Evolutionary conservation across 2,113 vertebrate genomes (phyloP).

Genomic region (Turdus rufiventris): DNA sequence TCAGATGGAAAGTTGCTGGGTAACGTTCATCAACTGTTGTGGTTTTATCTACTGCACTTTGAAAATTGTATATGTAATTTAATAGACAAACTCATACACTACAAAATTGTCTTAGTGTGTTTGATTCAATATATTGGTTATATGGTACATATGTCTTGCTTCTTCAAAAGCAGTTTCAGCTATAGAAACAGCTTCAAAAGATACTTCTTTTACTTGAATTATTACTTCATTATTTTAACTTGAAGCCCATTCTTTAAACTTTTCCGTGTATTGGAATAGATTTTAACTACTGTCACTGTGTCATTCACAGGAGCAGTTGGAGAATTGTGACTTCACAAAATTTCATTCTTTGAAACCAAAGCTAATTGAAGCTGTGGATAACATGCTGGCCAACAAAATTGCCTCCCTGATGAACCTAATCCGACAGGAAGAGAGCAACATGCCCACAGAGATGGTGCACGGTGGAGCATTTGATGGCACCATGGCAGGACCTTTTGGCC

Average conservation of each 20-base stretch:
- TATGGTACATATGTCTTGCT: background rate
- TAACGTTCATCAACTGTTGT: background rate
- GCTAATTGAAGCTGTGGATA: constrained; percentile 92
- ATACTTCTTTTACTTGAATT: background rate
- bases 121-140: background rate
- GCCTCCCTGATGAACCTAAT: constrained; percentile 87
- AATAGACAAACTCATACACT: background rate
- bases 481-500: constrained; percentile 89
- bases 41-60: background rate
- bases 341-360: constrained; percentile 94
- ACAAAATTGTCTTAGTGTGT: background rate
- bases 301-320: constrained; percentile 83
- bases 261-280: background rate
- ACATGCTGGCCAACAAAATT: constrained; percentile 92
- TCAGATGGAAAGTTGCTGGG: background rate
- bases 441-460: constrained; percentile 81
- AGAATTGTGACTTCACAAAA: constrained; percentile 92
- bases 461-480: constrained; percentile 95
- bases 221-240: background rate
- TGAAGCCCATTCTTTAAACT: background rate
- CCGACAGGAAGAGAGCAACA: constrained; percentile 87
- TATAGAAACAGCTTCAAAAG: background rate
- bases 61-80: background rate
- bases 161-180: background rate
- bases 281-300: background rate